Percentiles rank a stretch among this genome's conserved stretches.
phyloP scores from a whole-genome alignment of 2,888 invertebrate species.

The Lasioglossum zephyrum region DNA sequence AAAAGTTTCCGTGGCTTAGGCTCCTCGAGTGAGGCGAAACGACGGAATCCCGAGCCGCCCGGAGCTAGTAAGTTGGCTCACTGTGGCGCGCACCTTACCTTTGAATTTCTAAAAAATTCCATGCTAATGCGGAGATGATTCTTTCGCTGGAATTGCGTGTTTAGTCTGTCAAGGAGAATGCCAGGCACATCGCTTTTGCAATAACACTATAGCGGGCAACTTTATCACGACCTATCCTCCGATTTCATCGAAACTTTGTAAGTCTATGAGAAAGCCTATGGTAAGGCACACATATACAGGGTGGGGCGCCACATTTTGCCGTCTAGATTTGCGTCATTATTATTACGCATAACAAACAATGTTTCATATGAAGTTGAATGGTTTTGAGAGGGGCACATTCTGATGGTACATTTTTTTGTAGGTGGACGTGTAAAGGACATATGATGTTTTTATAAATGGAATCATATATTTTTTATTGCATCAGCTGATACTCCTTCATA shows the following conservation, averaged over 20 bases:
- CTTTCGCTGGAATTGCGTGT: background rate
- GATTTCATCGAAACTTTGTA: background rate
- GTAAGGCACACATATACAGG: no score
- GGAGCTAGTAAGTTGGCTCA: background rate
- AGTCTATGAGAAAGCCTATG: background rate
- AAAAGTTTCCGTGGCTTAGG: conserved; percentile 72
- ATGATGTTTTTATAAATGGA: no score
- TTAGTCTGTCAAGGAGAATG: background rate
- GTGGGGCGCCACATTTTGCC: no score
- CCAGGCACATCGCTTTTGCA: background rate
- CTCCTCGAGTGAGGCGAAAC: conserved; percentile 4
- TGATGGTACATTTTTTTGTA: no score
- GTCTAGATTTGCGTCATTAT: no score
- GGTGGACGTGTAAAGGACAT: no score
- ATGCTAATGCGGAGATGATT: background rate
- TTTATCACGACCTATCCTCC: background rate
- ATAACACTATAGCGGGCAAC: background rate
- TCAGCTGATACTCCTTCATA: no score
- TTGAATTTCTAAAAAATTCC: background rate
- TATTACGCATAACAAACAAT: no score
- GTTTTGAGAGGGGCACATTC: no score
- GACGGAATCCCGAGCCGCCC: conserved; percentile 13
- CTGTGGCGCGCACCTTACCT: background rate
- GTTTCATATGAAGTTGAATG: no score
- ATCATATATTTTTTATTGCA: no score